Conservation (phyloP, 1,140 invertebrate genomes). For the Leptopilina clavipes region DNA sequence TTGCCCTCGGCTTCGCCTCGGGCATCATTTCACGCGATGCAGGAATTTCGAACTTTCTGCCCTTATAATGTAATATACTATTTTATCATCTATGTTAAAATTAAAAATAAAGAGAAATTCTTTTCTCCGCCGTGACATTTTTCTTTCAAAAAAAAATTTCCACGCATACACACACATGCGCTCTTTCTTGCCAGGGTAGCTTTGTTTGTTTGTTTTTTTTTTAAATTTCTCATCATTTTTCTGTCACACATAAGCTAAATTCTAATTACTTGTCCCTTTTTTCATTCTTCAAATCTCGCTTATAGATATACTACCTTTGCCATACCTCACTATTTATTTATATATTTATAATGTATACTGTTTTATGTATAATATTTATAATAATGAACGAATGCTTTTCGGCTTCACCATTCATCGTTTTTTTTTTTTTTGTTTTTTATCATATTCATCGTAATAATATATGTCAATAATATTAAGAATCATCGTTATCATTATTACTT, state of each 20-base stretch:
- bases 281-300: slow-evolving; percentile 11
- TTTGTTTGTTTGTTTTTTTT: background rate
- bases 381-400: slow-evolving; percentile 37
- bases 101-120: background rate
- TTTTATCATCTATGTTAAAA: slow-evolving; percentile 36
- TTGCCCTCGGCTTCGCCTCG: no score
- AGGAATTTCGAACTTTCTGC: no score
- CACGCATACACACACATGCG: slow-evolving; percentile 8
- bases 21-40: no score
- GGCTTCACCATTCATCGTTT: slow-evolving; percentile 23
- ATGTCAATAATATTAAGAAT: slow-evolving; percentile 58
- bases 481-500: slow-evolving; percentile 70
- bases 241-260: background rate
- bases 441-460: slow-evolving; percentile 59
- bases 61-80: no score
- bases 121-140: background rate
- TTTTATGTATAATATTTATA: slow-evolving; percentile 37
- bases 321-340: slow-evolving; percentile 1
- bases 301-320: background rate
- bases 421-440: no score
- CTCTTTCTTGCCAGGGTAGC: background rate
- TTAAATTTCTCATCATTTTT: background rate
- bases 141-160: background rate
- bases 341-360: slow-evolving; percentile 28
- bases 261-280: slow-evolving; percentile 20